These are phyloP conservation scores for Aphelocoma californica DNA, from an alignment of 2,797 vertebrate genomes.

Conservation along the genomic window DNA sequence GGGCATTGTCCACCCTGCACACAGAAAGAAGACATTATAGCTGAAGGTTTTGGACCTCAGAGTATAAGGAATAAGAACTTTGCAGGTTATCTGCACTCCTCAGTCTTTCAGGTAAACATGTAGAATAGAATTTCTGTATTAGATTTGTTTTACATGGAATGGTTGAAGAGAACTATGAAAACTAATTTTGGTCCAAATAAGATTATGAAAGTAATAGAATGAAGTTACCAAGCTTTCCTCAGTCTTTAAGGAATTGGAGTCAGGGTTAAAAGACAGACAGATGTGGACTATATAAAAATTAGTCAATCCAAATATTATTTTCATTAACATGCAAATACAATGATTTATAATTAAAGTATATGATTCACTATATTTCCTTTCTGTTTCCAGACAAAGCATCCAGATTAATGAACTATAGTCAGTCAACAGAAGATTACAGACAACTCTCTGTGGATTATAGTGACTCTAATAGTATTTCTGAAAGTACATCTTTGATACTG, in stretches of 20 bases:
- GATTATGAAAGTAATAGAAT: not conserved
- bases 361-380: not conserved
- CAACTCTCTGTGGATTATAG: conserved; percentile 76
- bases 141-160: not conserved
- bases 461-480: conserved; percentile 73
- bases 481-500: conserved; percentile 59
- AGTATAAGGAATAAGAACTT: not conserved
- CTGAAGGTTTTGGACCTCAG: not conserved
- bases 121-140: not conserved
- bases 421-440: conserved; percentile 78
- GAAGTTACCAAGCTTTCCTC: not conserved
- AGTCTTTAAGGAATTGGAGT: not conserved
- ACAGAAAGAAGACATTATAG: not conserved
- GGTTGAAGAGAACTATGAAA: not conserved
- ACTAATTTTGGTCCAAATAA: not conserved
- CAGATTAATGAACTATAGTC: conserved; percentile 57
- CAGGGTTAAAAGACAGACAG: not conserved
- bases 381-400: conserved; percentile 37
- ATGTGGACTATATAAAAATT: not conserved
- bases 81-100: not conserved
- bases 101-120: not conserved
- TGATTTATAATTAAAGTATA: not conserved
- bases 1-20: not conserved
- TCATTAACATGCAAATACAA: not conserved
- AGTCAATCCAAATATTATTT: not conserved